A percentile compares a stretch with the other conserved stretches of the same genome.
Conservation (phyloP, 1,140 invertebrate species). For the Limonius californicus region DNA sequence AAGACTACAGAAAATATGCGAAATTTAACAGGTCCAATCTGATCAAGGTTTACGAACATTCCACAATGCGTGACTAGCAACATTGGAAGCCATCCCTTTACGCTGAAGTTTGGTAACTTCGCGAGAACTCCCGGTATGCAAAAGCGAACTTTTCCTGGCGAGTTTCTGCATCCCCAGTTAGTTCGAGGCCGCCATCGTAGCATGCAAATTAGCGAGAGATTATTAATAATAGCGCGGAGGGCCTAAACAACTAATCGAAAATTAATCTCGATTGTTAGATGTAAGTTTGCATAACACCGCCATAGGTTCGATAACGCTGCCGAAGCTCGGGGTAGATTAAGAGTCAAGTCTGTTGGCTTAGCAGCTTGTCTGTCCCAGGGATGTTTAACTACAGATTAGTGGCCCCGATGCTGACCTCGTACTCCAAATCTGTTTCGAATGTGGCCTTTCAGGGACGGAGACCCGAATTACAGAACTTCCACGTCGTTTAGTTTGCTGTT, state of each 20-base stretch:
- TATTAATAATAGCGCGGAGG: slow-evolving; percentile 1
- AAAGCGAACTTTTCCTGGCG: not conserved
- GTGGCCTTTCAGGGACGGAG: not conserved
- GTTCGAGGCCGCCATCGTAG: not conserved
- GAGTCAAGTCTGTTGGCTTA: slow-evolving; percentile 17
- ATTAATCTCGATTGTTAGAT: slow-evolving; percentile 7
- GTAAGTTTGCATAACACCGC: slow-evolving; percentile 13
- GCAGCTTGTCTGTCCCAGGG: slow-evolving; percentile 14
- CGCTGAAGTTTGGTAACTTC: no score
- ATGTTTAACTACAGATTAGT: slow-evolving; percentile 17
- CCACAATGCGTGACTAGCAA: no score
- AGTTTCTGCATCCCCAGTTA: not conserved
- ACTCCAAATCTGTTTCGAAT: slow-evolving; percentile 1
- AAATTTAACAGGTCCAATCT: no score
- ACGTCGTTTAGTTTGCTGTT: no score
- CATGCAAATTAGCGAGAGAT: slow-evolving; percentile 7
- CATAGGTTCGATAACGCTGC: slow-evolving; percentile 14
- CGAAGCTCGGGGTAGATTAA: not conserved
- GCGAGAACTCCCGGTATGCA: no score
- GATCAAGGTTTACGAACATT: no score
- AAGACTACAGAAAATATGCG: no score
- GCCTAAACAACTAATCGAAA: slow-evolving; percentile 16
- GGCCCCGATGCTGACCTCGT: not conserved
- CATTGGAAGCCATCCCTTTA: no score
- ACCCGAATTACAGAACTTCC: no score